Evolutionary conservation across 2,797 vertebrate species (phyloP), one percentile per base, ranked within the genome.

Genomic region (Cirrhinus molitorella): DNA sequence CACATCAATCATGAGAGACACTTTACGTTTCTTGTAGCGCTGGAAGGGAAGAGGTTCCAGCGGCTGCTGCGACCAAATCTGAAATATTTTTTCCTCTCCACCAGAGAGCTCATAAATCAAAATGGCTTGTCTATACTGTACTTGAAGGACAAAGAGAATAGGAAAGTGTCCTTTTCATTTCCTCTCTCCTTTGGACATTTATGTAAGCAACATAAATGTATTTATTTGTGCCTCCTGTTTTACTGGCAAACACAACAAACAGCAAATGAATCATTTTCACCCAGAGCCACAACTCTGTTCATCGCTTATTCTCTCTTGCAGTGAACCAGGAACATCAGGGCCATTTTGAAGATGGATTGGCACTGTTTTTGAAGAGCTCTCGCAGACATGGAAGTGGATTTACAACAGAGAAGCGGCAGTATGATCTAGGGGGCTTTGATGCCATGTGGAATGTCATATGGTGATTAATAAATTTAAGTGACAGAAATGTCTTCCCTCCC

Each of bases 211-310:
- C 89, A 89, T 90, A 88, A 88, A 92, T 91, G 90, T 92, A 91
- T 94, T 94, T 91, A 91, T 92, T 91, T 85, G 89, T 89, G 90
- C 78, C 65, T 86, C 87, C 80, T 93, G 92, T 93, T 93, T 93
- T 91, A 91, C 90, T 17, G 86, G 87, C 66, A 77, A 90, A 83
- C 87, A 83, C 87, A 88, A 89, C 89, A 90, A 91, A 92, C 90
- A 85, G 80, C 90, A 89, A 89, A 93, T 93, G 87, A 93, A 92
- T 92, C 90, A 92, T 90, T 87, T 91, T 70, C 72, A 77, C 53
- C 25, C 49, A 21, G 65, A 75, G 77, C 40, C 57, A 53, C 67
- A 67, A 19, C 68, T 61, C 53, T 59, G 75, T 79, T 90, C 76
- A 83, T 89, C 86, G 79, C 85, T 83, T 85, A 87, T 90, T 86